These are phyloP conservation scores for Lagorchestes hirsutus DNA, from an alignment of 2,797 vertebrate species.

Conservation along the genomic window DNA sequence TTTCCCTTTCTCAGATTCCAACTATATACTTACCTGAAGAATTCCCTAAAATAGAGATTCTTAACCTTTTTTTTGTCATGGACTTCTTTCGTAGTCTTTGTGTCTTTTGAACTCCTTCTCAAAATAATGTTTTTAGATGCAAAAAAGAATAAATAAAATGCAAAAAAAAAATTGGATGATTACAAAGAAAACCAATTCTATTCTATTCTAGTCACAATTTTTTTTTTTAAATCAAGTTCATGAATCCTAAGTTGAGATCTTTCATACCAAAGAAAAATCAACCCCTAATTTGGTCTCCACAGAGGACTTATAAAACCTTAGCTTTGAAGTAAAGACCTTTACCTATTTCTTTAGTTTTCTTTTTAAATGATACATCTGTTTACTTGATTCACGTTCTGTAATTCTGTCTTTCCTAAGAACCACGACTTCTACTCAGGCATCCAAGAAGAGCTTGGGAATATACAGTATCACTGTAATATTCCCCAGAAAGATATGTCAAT, in stretches of 20 bases:
- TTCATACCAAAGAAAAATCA: no score
- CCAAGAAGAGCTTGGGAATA: conserved; percentile 30
- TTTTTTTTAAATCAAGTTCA: no score
- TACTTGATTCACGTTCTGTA: conserved; percentile 39
- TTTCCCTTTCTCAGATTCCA: conserved; percentile 32
- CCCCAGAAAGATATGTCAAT: no score
- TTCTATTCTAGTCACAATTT: no score
- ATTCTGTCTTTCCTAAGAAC: conserved; percentile 29
- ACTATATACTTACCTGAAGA: not conserved
- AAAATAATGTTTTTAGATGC: no score
- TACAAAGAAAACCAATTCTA: no score
- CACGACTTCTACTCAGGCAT: not conserved
- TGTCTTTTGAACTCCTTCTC: no score
- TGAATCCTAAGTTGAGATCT: no score
- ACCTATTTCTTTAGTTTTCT: conserved; percentile 39
- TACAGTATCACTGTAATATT: conserved; percentile 25
- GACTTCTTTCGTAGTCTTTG: not conserved
- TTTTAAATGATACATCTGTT: conserved; percentile 53
- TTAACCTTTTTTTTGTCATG: not conserved
- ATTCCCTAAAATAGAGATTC: not conserved
- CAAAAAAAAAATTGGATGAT: no score
- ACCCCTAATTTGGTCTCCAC: not conserved
- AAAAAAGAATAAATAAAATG: no score
- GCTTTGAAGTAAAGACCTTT: not conserved
- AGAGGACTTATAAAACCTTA: conserved; percentile 3